A percentile compares a stretch with the other conserved stretches of the same genome.
Evolutionary conservation across 2,888 invertebrate genomes (phyloP).

Genomic region (Teleiodes luculella): DNA sequence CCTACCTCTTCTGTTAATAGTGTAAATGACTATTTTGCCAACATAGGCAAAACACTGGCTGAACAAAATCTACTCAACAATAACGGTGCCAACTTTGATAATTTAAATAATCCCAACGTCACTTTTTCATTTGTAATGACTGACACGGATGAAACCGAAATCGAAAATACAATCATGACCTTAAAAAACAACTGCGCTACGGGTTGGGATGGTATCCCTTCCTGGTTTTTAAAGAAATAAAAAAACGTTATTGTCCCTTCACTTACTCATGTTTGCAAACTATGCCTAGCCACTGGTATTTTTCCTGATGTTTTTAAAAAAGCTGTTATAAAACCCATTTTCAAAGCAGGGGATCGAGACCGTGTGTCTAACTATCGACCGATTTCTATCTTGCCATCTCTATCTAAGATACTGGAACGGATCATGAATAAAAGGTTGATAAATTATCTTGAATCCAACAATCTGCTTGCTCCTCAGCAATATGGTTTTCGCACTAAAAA

Average conservation of each 20-base stretch:
- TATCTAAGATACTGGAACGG: too few relatives aligned
- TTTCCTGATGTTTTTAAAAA: background rate
- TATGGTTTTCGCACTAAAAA: too few relatives aligned
- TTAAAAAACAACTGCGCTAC: background rate
- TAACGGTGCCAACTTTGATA: background rate
- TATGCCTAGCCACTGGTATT: background rate
- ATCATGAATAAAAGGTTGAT: background rate
- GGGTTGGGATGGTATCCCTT: constrained; percentile 5
- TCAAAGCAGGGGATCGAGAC: constrained; percentile 3
- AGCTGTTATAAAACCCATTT: too few relatives aligned
- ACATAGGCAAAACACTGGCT: background rate
- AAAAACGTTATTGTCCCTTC: background rate
- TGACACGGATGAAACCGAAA: background rate
- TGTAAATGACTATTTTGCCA: background rate
- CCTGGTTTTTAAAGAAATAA: background rate
- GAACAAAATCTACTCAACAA: background rate
- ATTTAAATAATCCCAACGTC: too few relatives aligned
- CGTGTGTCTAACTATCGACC: constrained; percentile 12
- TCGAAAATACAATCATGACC: background rate
- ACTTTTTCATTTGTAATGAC: background rate
- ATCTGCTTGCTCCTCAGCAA: background rate
- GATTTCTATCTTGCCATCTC: constrained; percentile 6
- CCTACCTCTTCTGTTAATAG: background rate
- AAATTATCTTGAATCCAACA: too few relatives aligned
- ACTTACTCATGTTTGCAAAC: background rate